Evolutionary conservation across 2,888 invertebrate species (phyloP).

Genomic region (Meteorus colon): DNA sequence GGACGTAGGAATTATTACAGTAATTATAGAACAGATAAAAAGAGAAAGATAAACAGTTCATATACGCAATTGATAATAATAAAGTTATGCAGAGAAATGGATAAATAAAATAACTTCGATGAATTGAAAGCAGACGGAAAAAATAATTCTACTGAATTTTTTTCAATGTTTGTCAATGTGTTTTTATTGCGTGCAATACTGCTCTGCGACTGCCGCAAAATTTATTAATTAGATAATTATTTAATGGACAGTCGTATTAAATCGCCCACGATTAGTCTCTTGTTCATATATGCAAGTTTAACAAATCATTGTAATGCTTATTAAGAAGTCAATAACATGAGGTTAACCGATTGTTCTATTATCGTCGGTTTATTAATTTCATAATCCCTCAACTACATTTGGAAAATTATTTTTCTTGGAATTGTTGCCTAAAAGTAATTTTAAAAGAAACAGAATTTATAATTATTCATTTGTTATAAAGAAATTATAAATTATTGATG

Average conservation of each 20-base stretch:
- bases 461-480: too few species aligned
- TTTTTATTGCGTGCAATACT: slow-evolving; percentile 16
- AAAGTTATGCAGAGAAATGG: slow-evolving; percentile 24
- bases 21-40: slow-evolving; percentile 15
- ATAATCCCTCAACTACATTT: too few species aligned
- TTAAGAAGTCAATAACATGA: slow-evolving; percentile 65
- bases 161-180: neutral
- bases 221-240: slow-evolving; percentile 65
- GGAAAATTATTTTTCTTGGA: too few species aligned
- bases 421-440: too few species aligned
- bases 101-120: neutral
- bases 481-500: too few species aligned
- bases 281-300: slow-evolving; percentile 20
- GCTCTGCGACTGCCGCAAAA: slow-evolving; percentile 45
- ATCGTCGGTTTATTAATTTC: slow-evolving; percentile 49
- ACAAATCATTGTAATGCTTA: slow-evolving; percentile 60
- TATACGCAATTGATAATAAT: neutral
- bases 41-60: neutral
- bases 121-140: neutral
- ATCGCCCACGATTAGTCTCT: slow-evolving; percentile 48
- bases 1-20: neutral
- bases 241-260: slow-evolving; percentile 53
- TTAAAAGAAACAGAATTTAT: too few species aligned
- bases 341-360: slow-evolving; percentile 65
- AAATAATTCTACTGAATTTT: neutral